Conservation (phyloP, 2,113 vertebrate species). For the Vicugna pacos region DNA sequence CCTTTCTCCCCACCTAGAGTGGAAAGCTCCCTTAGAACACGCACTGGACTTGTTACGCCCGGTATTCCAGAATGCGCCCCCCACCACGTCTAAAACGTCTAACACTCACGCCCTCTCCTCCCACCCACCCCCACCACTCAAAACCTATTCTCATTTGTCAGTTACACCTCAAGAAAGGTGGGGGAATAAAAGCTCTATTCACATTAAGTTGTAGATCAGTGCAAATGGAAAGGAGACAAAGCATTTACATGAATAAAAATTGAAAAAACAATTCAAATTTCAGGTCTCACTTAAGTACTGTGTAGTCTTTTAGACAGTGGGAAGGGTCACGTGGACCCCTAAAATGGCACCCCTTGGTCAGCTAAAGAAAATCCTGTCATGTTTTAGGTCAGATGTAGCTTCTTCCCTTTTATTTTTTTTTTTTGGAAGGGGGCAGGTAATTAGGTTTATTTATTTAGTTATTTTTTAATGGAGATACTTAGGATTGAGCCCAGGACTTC, state of each 20-base stretch:
- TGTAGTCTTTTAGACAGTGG: background rate
- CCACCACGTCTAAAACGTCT: background rate
- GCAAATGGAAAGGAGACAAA: background rate
- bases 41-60: background rate
- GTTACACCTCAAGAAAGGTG: background rate
- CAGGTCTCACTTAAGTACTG: background rate
- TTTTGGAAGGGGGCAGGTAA: too few species aligned
- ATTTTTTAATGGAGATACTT: too few species aligned
- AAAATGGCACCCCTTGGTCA: background rate
- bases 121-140: background rate
- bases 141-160: background rate
- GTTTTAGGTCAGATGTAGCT: background rate
- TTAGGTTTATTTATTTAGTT: too few species aligned
- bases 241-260: background rate
- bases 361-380: background rate
- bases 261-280: constrained; percentile 18
- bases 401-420: background rate
- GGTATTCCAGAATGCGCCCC: background rate
- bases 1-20: background rate
- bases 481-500: too few species aligned
- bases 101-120: background rate
- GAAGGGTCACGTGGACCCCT: background rate
- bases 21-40: background rate
- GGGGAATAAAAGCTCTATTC: background rate
- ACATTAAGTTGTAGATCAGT: background rate